Evolutionary conservation across 2,797 vertebrate genomes (phyloP), one percentile per base, ranked within the genome.

Genomic region (Darevskia nairensis): DNA sequence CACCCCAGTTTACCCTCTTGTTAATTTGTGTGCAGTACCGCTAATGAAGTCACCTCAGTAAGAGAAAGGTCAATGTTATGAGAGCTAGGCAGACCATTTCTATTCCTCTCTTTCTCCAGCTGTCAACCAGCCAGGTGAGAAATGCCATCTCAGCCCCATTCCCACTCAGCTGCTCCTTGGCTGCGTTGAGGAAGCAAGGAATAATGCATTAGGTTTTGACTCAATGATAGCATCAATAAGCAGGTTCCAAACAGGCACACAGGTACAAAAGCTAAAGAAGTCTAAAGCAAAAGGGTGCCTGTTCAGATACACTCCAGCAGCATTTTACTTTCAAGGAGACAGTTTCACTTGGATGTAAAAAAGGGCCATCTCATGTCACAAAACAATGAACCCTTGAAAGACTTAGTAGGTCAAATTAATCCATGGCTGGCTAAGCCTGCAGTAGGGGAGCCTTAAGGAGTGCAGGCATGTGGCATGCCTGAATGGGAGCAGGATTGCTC

Each of bases 71-170:
- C 84, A 15, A 2, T 0, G 1, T 80, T 35, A 85, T 55, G 72
- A 85, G 25, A 71, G 89, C 90, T 64, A 82, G 88, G 86, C 66
- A 89, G 87, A 78, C 39, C 46, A 86, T 35, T 39, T 90, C 92
- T 92, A 29, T 86, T 39, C 1, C 0, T 50, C 69, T 75, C 80
- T 86, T 25, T 66, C 85, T 68, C 81, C 90, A 55, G 85, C 92
- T 85, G 66, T 82, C 85, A 66, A 68, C 11, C 66, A 84, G 83
- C 71, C 89, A 69, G 21, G 50, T 1, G 82, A 86, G 89, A 86
- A 92, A 4, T n/a, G 85, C 78, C 3, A 85, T 29, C 44, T 74
- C 39, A 69, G 11, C 50, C 41, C 50, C 50, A 55, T 15, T 55
- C 82, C 35, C 75, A 82, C 15, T 66, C 74, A 32, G 25, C 72